Percentiles rank a stretch among this genome's conserved stretches.
phyloP scores from a whole-genome alignment of 2,113 vertebrate species.

The Thryonomys swinderianus region DNA sequence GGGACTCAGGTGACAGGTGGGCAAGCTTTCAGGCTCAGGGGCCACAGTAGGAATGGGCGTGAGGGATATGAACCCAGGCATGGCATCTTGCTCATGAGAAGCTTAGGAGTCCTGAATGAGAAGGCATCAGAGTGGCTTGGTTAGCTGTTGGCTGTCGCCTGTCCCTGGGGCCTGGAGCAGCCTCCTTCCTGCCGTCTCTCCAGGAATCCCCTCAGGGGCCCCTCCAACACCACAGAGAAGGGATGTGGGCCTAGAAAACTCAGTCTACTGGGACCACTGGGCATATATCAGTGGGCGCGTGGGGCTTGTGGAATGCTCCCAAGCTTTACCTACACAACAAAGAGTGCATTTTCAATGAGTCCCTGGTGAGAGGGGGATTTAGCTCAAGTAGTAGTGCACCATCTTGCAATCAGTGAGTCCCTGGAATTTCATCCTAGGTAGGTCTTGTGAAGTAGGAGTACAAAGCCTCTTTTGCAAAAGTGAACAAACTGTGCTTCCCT shows the following conservation, averaged over 20 bases:
- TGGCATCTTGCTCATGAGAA: not conserved
- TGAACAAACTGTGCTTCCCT: not conserved
- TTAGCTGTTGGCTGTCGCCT: not conserved
- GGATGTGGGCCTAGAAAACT: not conserved
- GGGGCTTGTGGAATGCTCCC: not conserved
- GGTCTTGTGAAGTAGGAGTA: not conserved
- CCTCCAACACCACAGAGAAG: not conserved
- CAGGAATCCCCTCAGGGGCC: not conserved
- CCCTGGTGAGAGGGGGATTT: no score
- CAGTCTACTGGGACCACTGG: not conserved
- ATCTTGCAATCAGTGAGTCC: no score
- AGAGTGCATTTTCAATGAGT: not conserved
- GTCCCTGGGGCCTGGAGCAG: not conserved
- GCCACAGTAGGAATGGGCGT: fast-evolving
- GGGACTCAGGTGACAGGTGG: not conserved
- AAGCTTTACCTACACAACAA: no score
- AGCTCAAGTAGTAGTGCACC: no score
- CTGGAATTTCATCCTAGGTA: not conserved
- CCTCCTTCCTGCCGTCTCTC: not conserved
- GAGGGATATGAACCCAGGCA: not conserved
- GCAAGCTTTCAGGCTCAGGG: not conserved
- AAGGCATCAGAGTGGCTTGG: not conserved
- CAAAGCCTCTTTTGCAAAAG: not conserved
- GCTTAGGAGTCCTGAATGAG: not conserved
- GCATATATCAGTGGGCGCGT: not conserved